These are phyloP conservation scores for Barypeithes pellucidus DNA, from an alignment of 2,888 invertebrate genomes.

Conservation along the genomic window DNA sequence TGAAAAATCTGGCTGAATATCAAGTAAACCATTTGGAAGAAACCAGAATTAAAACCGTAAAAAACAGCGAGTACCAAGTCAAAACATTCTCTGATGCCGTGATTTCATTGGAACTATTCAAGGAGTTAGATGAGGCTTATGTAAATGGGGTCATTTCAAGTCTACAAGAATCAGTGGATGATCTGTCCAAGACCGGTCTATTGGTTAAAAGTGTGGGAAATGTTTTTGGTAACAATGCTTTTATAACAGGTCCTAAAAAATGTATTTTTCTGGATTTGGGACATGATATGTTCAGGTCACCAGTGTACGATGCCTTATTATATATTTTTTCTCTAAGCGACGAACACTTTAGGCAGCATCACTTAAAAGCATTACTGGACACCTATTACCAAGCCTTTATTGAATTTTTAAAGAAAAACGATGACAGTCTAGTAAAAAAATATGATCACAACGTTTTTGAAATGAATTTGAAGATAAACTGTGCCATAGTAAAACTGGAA, in stretches of 20 bases:
- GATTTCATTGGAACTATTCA: neutral
- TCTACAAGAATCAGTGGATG: neutral
- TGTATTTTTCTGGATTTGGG: slow-evolving; percentile 3
- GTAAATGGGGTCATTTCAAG: neutral
- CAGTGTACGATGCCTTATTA: slow-evolving; percentile 41
- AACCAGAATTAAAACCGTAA: neutral
- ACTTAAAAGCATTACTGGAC: slow-evolving; percentile 38
- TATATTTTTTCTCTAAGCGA: slow-evolving; percentile 40
- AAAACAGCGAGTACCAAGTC: neutral
- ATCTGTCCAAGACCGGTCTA: neutral
- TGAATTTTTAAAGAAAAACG: slow-evolving; percentile 15
- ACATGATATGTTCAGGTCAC: slow-evolving; percentile 8
- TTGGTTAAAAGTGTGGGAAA: neutral
- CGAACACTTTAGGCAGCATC: slow-evolving; percentile 32
- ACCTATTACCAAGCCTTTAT: slow-evolving; percentile 40
- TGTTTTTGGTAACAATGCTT: neutral
- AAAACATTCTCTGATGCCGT: neutral
- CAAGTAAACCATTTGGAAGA: neutral
- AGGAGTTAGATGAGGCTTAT: neutral
- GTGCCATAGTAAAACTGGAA: slow-evolving; percentile 45
- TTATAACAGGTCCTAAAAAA: neutral
- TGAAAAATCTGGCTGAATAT: neutral
- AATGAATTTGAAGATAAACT: slow-evolving; percentile 15
- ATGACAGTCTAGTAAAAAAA: neutral
- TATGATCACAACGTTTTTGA: slow-evolving; percentile 34